Conservation (phyloP, 2,797 vertebrate species). For the Anolis apletophallus region DNA sequence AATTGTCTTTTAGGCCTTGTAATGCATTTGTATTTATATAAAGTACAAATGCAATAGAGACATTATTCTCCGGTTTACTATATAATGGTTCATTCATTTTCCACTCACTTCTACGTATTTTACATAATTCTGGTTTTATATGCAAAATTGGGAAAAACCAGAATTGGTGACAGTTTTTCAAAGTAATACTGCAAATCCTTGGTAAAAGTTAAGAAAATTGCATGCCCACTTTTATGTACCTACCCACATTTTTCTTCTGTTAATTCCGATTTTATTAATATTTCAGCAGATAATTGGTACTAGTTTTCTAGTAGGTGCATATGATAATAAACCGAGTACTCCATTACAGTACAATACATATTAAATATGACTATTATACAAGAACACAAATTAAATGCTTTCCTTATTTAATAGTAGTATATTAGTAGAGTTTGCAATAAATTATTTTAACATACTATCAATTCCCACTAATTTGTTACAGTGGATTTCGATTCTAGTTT, state of each 20-base stretch:
- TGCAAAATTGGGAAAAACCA: not conserved
- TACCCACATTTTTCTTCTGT: not conserved
- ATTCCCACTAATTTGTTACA: not conserved
- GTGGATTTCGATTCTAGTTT: not conserved
- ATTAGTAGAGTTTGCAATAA: not conserved
- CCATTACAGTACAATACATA: not conserved
- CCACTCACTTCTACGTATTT: not conserved
- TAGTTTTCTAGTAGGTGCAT: not conserved
- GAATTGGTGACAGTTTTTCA: not conserved
- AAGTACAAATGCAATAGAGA: not conserved
- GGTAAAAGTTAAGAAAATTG: not conserved
- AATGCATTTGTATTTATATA: not conserved
- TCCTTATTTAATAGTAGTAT: accelerated
- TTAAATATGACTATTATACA: slow-evolving; percentile 3
- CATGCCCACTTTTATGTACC: not conserved
- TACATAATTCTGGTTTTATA: not conserved
- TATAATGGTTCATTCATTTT: not conserved
- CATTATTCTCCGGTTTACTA: not conserved
- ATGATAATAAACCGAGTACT: not conserved
- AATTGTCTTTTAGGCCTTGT: too few relatives aligned
- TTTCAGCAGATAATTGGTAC: not conserved
- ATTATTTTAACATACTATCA: not conserved
- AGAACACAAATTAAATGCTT: not conserved
- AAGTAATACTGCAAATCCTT: not conserved
- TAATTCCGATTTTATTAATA: not conserved